A percentile compares a stretch with the other conserved stretches of the same genome.
These are phyloP conservation scores for Oxycera nigricornis DNA, from an alignment of 2,888 invertebrate species.

Conservation along the genomic window DNA sequence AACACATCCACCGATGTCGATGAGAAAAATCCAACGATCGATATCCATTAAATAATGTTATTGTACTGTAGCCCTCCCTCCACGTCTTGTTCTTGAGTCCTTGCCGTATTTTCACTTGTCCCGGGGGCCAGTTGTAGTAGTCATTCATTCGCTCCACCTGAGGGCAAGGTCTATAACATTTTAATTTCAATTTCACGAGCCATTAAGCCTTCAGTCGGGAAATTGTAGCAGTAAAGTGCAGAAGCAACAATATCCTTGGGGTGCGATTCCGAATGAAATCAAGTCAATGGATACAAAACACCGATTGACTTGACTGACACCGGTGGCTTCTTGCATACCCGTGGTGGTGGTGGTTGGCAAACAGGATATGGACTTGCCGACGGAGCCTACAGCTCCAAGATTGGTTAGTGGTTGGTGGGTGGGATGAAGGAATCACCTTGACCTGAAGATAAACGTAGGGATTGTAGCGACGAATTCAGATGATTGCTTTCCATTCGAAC, in stretches of 20 bases:
- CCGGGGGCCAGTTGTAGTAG: no score
- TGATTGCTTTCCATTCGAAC: no score
- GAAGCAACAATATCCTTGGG: constrained; percentile 19
- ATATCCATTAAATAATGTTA: constrained; percentile 39
- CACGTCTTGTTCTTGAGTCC: background rate
- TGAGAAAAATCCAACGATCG: constrained; percentile 15
- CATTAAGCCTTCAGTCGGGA: constrained; percentile 38
- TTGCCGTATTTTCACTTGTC: background rate
- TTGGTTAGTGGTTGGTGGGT: background rate
- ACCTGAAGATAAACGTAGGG: background rate
- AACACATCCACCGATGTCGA: no score
- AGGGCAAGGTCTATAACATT: constrained; percentile 39
- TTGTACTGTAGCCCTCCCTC: background rate
- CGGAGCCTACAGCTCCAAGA: no score
- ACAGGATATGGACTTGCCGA: background rate
- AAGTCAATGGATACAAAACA: constrained; percentile 31
- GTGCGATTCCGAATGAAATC: constrained; percentile 24
- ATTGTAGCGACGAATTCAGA: background rate
- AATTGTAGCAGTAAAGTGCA: constrained; percentile 27
- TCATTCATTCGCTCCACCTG: constrained; percentile 25
- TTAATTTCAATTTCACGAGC: constrained; percentile 43
- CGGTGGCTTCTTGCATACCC: background rate
- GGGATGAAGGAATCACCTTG: background rate
- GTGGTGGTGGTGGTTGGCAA: background rate
- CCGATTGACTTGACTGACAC: constrained; percentile 26